phyloP scores from a whole-genome alignment of 2,113 vertebrate genomes.

The Phasianus colchicus region DNA sequence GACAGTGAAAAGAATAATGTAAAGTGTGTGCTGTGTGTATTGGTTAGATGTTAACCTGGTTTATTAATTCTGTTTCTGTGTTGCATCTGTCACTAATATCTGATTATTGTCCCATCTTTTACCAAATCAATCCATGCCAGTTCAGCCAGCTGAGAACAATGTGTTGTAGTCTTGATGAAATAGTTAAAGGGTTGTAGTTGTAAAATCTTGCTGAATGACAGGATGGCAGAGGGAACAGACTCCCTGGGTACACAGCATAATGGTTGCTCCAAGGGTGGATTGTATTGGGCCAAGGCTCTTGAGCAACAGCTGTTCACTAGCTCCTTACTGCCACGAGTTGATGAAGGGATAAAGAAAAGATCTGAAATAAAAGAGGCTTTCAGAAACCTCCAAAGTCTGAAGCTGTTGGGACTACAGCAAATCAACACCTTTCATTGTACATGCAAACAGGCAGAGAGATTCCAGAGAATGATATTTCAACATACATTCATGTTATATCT shows the following conservation, averaged over 20 bases:
- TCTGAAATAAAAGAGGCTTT: conserved; percentile 34
- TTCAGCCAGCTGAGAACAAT: not conserved
- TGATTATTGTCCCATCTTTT: not conserved
- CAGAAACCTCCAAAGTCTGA: not conserved
- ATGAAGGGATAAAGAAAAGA: conserved; percentile 23
- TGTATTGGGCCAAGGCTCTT: not conserved
- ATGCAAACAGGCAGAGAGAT: not conserved
- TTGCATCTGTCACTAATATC: not conserved
- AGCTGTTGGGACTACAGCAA: not conserved
- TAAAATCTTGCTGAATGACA: not conserved
- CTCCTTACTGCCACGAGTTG: not conserved
- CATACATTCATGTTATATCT: not conserved
- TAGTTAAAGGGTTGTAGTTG: not conserved
- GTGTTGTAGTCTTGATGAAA: not conserved
- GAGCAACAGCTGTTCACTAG: conserved; percentile 20
- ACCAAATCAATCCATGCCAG: not conserved
- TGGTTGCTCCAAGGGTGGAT: not conserved
- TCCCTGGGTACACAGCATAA: not conserved
- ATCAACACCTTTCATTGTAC: not conserved
- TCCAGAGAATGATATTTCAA: not conserved
- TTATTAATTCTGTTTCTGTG: not conserved
- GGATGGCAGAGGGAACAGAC: not conserved
- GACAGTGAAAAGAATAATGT: not conserved
- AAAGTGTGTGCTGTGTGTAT: not conserved
- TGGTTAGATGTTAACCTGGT: not conserved